Evolutionary conservation across 1,140 invertebrate genomes (phyloP).

Genomic region (Drosophila sucinea): DNA sequence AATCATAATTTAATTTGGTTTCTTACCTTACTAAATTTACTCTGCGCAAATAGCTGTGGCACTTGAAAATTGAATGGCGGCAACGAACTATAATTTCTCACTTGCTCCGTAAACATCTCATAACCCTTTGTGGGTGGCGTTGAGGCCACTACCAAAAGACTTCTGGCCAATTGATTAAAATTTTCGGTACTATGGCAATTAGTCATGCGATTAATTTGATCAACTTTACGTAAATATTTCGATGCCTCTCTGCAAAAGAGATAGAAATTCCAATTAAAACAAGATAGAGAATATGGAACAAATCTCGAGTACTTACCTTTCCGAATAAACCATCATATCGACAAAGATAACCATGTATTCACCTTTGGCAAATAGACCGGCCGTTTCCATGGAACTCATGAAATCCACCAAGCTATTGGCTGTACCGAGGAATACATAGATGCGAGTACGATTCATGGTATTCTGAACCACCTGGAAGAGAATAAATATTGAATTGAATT

Average conservation of each 20-base stretch:
- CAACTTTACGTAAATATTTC: slow-evolving; percentile 93
- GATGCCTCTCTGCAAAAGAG: slow-evolving; percentile 86
- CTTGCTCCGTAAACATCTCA: slow-evolving; percentile 90
- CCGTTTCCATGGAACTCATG: slow-evolving; percentile 94
- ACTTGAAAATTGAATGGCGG: slow-evolving; percentile 83
- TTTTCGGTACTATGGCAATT: slow-evolving; percentile 87
- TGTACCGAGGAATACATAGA: slow-evolving; percentile 96
- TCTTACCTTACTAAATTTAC: slow-evolving; percentile 86
- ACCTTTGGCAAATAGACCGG: slow-evolving; percentile 93
- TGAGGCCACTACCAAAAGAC: slow-evolving; percentile 92
- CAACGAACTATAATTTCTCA: slow-evolving; percentile 89
- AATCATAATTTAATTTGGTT: not conserved
- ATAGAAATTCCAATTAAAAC: not conserved
- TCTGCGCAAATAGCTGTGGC: slow-evolving; percentile 83
- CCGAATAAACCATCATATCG: slow-evolving; percentile 92
- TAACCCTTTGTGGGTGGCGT: slow-evolving; percentile 90
- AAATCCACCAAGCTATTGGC: slow-evolving; percentile 92
- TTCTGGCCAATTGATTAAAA: slow-evolving; percentile 89
- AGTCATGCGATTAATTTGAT: slow-evolving; percentile 85
- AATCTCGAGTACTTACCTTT: slow-evolving; percentile 39
- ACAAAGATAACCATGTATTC: slow-evolving; percentile 98
- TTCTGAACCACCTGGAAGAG: slow-evolving; percentile 88
- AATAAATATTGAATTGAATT: not conserved
- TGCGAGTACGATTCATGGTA: slow-evolving; percentile 94
- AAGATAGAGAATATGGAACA: not conserved